Percentiles rank a stretch among this genome's conserved stretches.
These are phyloP conservation scores for Lordiphosa clarofinis DNA, from an alignment of 1,140 invertebrate genomes.

Conservation along the genomic window DNA sequence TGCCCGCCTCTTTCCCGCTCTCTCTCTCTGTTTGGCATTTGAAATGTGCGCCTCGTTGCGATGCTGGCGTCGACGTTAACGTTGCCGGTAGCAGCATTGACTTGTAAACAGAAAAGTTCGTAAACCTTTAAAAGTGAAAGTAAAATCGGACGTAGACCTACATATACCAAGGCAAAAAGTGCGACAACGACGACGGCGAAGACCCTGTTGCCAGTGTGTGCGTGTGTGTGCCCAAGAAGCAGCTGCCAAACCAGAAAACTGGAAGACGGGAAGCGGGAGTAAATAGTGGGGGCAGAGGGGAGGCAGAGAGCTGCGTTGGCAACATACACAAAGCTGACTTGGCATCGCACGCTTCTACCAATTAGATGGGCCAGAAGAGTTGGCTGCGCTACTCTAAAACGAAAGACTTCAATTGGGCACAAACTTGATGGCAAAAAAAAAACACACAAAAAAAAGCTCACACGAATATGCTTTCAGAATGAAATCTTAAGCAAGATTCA, in stretches of 20 bases:
- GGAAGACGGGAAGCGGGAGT: constrained; percentile 9
- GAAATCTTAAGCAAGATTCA: no score
- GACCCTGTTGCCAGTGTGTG: constrained; percentile 13
- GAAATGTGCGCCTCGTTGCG: constrained; percentile 23
- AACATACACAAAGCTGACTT: constrained; percentile 19
- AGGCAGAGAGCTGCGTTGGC: constrained; percentile 5
- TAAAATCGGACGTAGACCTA: constrained; percentile 79
- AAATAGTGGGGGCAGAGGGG: background rate
- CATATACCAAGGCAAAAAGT: constrained; percentile 70
- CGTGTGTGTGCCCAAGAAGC: constrained; percentile 61
- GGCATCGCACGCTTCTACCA: constrained; percentile 11
- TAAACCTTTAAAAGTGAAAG: constrained; percentile 80
- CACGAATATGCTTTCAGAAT: no score
- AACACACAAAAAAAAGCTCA: background rate
- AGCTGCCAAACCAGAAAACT: constrained; percentile 72
- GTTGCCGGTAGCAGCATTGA: constrained; percentile 50
- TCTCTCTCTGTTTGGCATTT: constrained; percentile 35
- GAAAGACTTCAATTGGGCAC: constrained; percentile 50
- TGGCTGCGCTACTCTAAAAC: constrained; percentile 18
- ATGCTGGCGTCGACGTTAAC: constrained; percentile 22
- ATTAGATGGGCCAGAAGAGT: constrained; percentile 8
- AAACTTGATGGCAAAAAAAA: constrained; percentile 20
- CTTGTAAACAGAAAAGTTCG: constrained; percentile 79
- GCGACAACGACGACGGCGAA: constrained; percentile 16
- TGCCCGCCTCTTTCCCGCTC: constrained; percentile 3